Base-by-base conservation (phyloP, 2,888 invertebrate genomes). In the Monochamus alternatus region DNA sequence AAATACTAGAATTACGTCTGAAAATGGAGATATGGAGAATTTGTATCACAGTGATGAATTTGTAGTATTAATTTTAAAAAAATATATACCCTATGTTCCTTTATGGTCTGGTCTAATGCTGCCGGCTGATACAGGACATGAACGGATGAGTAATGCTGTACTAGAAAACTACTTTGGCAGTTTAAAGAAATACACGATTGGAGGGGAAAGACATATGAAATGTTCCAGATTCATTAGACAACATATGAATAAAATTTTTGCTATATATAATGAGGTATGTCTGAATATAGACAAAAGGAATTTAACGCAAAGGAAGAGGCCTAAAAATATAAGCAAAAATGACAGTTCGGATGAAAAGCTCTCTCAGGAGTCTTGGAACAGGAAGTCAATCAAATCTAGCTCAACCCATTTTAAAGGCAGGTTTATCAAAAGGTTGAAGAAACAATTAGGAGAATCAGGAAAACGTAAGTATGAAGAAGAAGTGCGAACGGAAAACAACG, bases 41-140 rank as follows among this genome's bases (percentile, higher is more conserved):
- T 3, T 59, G n/a, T 59, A 59, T 22, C n/a, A 22, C 59, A 59
- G n/a, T 31, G 22, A 59, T 8, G 22, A 59, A 5, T 22, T 59
- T 10, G 5, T 59, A 22, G n/a, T 3, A 9, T 9, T 22, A 59
- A n/a, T 59, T n/a, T 59, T 59, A 59, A 59, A 59, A 22, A 59
- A 59, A 59, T 59, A 59, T 9, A 5, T 59, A 9, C 59, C 59
- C 9, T 59, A 59, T 59, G 31, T 31, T 59, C 59, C 59, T 22
- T 59, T 59, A 9, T 59, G 59, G 59, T 12, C 10, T 22, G 59
- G 10, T 9, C 30, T 59, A 30, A 30, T 59, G 59, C n/a, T 52
- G 3, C 3, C 12, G 14, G 14, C 12, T n/a, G n/a, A 52, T 14
- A 14, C 12, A 52, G 14, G 8, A 3, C 12, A 12, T 52, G 52